Conservation (phyloP, 1,140 invertebrate genomes). For the Brachystomella parvula region DNA sequence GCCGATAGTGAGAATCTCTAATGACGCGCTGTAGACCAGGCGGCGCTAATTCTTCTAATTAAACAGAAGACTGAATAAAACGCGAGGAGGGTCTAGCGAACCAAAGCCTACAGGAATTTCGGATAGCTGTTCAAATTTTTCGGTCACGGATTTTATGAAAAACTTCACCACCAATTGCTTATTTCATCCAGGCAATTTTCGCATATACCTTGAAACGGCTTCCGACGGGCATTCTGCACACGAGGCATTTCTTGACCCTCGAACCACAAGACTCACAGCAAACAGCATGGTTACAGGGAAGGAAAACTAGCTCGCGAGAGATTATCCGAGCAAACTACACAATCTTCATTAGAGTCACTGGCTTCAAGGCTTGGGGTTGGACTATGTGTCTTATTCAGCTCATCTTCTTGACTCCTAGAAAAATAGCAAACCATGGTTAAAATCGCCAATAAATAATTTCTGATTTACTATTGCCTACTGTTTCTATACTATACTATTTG, state of each 20-base stretch:
- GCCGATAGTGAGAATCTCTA: too few relatives aligned
- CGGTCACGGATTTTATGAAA: too few relatives aligned
- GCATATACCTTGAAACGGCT: conserved; percentile 67
- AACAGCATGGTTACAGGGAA: conserved; percentile 83
- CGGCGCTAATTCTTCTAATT: too few relatives aligned
- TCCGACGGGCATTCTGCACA: conserved; percentile 76
- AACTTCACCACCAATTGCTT: too few relatives aligned
- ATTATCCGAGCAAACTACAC: conserved; percentile 88
- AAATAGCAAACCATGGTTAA: conserved; percentile 1
- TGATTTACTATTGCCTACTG: too few relatives aligned
- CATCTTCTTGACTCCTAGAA: conserved; percentile 33
- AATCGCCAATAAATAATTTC: background rate
- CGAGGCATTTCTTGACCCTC: conserved; percentile 88
- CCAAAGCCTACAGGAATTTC: too few relatives aligned
- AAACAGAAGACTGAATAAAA: too few relatives aligned
- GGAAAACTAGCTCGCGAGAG: conserved; percentile 81
- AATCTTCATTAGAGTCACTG: conserved; percentile 67
- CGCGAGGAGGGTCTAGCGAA: too few relatives aligned
- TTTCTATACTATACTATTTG: background rate
- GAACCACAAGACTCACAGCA: conserved; percentile 85
- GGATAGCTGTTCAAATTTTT: too few relatives aligned
- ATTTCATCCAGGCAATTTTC: too few relatives aligned
- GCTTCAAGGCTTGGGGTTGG: conserved; percentile 37
- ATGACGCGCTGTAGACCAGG: too few relatives aligned
- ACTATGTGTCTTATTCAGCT: conserved; percentile 32